A percentile compares a stretch with the other conserved stretches of the same genome.
These are phyloP conservation scores for Callyntrura sp. DNA, from an alignment of 2,888 invertebrate species.

Conservation along the genomic window DNA sequence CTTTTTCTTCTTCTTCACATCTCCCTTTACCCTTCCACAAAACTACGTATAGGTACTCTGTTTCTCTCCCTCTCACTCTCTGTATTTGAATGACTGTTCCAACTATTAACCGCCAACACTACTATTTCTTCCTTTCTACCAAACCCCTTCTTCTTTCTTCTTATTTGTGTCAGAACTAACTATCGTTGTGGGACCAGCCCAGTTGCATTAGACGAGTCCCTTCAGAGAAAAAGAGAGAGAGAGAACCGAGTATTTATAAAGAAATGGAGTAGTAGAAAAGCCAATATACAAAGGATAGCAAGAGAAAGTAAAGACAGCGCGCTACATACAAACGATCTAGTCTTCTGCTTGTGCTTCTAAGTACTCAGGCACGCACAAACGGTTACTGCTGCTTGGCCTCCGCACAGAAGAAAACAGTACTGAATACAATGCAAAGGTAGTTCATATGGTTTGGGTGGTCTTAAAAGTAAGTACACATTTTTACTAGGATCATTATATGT, in stretches of 20 bases:
- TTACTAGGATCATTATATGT: not conserved
- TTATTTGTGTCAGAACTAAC: conserved; percentile 73
- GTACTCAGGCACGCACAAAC: conserved; percentile 51
- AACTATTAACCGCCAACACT: conserved; percentile 18
- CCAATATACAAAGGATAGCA: conserved; percentile 58
- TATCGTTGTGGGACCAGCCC: conserved; percentile 69
- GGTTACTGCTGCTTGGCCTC: not conserved
- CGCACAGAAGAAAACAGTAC: not conserved
- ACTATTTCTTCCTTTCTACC: conserved; percentile 14
- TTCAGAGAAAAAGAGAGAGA: conserved; percentile 44
- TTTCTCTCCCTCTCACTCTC: not conserved
- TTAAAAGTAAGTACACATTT: not conserved
- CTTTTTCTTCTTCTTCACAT: not conserved
- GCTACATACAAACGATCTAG: conserved; percentile 20
- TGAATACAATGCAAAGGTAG: not conserved
- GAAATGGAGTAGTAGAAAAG: not conserved
- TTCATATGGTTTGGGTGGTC: not conserved
- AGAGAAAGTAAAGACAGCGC: not conserved
- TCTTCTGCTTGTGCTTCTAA: conserved; percentile 56
- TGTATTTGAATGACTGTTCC: not conserved
- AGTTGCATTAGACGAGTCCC: conserved; percentile 71
- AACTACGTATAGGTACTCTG: not conserved
- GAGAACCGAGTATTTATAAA: not conserved
- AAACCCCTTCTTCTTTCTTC: conserved; percentile 15
- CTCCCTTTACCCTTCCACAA: not conserved